Evolutionary conservation across 2,797 vertebrate genomes (phyloP).

Genomic region (Silurus aristotelis): DNA sequence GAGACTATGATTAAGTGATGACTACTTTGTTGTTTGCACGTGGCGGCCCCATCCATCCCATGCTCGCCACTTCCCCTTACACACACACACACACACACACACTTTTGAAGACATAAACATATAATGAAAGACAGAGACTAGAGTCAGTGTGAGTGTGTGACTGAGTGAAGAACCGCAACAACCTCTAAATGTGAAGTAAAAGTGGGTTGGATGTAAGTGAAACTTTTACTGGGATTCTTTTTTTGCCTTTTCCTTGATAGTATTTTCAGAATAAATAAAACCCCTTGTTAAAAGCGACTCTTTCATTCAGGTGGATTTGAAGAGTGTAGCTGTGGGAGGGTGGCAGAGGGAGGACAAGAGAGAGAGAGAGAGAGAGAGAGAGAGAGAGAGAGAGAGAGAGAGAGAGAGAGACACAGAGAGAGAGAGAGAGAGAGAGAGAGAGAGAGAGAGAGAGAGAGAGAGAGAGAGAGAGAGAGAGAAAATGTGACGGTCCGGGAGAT

Average conservation of each 20-base stretch:
- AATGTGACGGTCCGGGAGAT: conserved; percentile 36
- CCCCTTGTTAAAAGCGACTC: conserved; percentile 48
- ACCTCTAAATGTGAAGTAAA: conserved; percentile 58
- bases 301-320: conserved; percentile 55
- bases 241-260: conserved; percentile 53
- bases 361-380: conserved; percentile 43
- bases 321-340: conserved; percentile 38
- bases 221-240: conserved; percentile 7
- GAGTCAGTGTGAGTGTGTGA: conserved; percentile 5
- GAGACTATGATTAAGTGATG: conserved; percentile 60
- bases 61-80: conserved; percentile 16
- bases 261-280: conserved; percentile 60
- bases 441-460: conserved; percentile 36
- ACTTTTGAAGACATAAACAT: neutral
- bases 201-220: conserved; percentile 47
- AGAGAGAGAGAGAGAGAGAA: conserved; percentile 43
- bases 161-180: conserved; percentile 40
- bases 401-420: conserved; percentile 38
- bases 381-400: conserved; percentile 36
- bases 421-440: conserved; percentile 32
- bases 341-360: conserved; percentile 28
- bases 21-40: conserved; percentile 61
- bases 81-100: conserved; percentile 26
- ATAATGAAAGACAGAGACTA: conserved; percentile 35
- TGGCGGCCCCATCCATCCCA: conserved; percentile 40